A percentile compares a stretch with the other conserved stretches of the same genome.
Conservation (phyloP, 2,113 vertebrate species). For the Gobiocypris rarus region DNA sequence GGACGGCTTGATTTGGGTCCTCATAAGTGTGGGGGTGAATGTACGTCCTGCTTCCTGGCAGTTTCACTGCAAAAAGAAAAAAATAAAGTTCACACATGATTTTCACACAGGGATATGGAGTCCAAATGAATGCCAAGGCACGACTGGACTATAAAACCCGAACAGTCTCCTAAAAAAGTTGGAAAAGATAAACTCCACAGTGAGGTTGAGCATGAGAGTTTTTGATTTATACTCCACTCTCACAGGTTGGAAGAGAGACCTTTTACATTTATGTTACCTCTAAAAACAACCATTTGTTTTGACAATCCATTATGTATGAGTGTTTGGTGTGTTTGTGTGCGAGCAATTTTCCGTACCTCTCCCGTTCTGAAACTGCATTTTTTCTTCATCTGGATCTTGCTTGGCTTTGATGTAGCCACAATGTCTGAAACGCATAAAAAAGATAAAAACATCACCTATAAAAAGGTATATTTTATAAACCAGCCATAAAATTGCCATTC, state of each 20-base stretch:
- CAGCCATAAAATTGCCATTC: slow-evolving; percentile 19
- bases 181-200: slow-evolving; percentile 15
- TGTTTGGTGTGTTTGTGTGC: background rate
- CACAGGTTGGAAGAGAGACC: background rate
- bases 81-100: background rate
- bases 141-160: background rate
- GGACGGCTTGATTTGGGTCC: slow-evolving; percentile 81
- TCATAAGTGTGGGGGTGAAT: slow-evolving; percentile 83
- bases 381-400: slow-evolving; percentile 84
- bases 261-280: slow-evolving; percentile 27
- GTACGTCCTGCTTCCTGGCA: slow-evolving; percentile 80
- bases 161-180: slow-evolving; percentile 27
- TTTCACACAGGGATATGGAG: slow-evolving; percentile 8
- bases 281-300: slow-evolving; percentile 14
- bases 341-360: slow-evolving; percentile 69
- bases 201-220: background rate
- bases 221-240: slow-evolving; percentile 30
- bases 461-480: slow-evolving; percentile 5
- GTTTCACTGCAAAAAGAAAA: slow-evolving; percentile 70
- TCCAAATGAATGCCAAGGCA: slow-evolving; percentile 11
- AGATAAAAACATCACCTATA: slow-evolving; percentile 9
- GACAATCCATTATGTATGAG: background rate
- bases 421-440: slow-evolving; percentile 71
- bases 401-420: slow-evolving; percentile 86
- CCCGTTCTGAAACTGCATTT: slow-evolving; percentile 84